Evolutionary conservation across 2,797 vertebrate species (phyloP).

Genomic region (Myotis planiceps): DNA sequence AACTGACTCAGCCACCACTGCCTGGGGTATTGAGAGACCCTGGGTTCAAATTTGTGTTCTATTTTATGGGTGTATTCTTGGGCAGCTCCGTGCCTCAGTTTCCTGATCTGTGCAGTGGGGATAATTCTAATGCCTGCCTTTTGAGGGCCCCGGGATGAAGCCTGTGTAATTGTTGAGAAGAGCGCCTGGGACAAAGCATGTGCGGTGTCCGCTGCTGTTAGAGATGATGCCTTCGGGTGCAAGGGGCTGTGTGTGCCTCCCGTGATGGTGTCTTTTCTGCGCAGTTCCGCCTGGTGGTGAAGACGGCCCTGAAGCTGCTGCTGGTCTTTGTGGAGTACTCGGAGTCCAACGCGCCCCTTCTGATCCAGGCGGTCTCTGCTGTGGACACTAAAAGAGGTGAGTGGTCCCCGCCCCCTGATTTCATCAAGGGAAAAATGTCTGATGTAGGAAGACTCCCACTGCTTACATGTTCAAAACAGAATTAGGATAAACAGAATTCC

Average conservation of each 20-base stretch:
- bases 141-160: background rate
- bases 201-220: accelerated
- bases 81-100: background rate
- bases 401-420: background rate
- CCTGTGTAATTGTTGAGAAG: background rate
- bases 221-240: accelerated
- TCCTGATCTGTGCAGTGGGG: background rate
- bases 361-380: conserved; percentile 92
- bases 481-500: background rate
- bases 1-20: accelerated
- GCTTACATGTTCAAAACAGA: background rate
- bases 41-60: background rate
- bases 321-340: conserved; percentile 98
- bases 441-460: background rate
- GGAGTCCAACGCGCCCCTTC: conserved; percentile 92
- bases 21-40: background rate
- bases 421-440: background rate
- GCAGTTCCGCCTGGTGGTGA: conserved; percentile 97
- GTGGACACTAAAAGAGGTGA: conserved; percentile 94
- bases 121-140: background rate
- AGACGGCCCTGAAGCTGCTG: conserved; percentile 96
- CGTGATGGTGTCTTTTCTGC: background rate
- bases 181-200: background rate
- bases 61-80: background rate
- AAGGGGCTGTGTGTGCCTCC: accelerated